These are phyloP conservation scores for Synergus itoensis DNA, from an alignment of 2,888 invertebrate species.

Conservation along the genomic window DNA sequence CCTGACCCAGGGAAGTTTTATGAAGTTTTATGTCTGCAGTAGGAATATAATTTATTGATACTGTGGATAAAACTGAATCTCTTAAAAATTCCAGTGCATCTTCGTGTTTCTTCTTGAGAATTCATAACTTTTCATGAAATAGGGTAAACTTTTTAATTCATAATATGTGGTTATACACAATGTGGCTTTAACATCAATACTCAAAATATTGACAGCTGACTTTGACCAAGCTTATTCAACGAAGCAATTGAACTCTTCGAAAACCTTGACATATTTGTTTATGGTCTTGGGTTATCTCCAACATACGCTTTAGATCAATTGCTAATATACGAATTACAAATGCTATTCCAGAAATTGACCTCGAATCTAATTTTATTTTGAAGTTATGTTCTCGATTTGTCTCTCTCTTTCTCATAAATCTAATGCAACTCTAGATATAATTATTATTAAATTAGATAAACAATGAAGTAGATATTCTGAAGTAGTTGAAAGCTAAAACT, in stretches of 20 bases:
- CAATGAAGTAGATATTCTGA: neutral
- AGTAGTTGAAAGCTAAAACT: neutral
- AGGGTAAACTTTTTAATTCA: neutral
- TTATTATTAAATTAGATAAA: neutral
- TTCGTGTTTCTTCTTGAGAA: neutral
- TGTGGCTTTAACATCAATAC: neutral
- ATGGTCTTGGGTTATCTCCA: slow-evolving; percentile 23
- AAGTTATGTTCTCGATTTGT: neutral
- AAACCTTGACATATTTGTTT: slow-evolving; percentile 20
- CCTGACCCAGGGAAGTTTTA: neutral
- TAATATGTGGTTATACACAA: neutral
- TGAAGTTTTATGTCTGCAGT: neutral
- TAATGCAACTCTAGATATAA: neutral
- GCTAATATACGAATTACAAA: neutral
- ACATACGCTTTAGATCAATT: neutral
- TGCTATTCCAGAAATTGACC: neutral
- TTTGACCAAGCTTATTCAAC: slow-evolving; percentile 10
- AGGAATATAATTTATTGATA: neutral
- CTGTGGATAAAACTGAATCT: neutral
- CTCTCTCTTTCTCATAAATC: neutral
- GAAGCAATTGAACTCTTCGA: neutral
- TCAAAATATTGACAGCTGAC: slow-evolving; percentile 11
- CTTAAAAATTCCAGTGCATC: neutral
- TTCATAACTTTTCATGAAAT: neutral
- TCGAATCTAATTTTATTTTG: neutral